Evolutionary conservation across 2,797 vertebrate genomes (phyloP).

Genomic region (Sebastes miniatus): DNA sequence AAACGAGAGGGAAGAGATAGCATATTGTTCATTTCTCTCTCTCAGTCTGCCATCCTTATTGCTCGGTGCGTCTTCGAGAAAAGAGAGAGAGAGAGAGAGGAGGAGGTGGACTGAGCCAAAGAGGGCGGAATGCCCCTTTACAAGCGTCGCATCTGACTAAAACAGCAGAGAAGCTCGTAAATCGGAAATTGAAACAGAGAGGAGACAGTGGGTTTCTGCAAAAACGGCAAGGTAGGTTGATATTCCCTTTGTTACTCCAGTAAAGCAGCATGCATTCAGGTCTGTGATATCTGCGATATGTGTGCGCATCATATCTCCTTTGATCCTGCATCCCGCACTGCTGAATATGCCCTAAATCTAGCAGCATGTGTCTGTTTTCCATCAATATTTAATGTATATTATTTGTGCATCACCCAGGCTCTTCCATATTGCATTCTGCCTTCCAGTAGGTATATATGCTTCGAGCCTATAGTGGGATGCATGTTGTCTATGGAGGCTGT

Average conservation of each 20-base stretch:
- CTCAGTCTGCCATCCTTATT: constrained; percentile 69
- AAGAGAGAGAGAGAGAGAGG: background rate
- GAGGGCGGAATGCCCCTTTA: constrained; percentile 76
- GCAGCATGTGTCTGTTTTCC: constrained; percentile 61
- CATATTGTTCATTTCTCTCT: constrained; percentile 75
- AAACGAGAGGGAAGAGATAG: constrained; percentile 65
- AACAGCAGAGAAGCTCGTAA: constrained; percentile 50
- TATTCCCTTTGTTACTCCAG: constrained; percentile 15
- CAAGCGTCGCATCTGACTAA: constrained; percentile 73
- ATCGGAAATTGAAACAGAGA: constrained; percentile 39
- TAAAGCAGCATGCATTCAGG: background rate
- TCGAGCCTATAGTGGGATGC: constrained; percentile 45
- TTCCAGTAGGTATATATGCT: background rate
- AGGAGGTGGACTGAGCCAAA: constrained; percentile 26
- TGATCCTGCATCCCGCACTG: constrained; percentile 58
- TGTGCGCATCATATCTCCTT: constrained; percentile 37
- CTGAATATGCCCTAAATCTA: constrained; percentile 52
- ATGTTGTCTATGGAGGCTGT: constrained; percentile 23
- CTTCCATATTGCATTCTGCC: constrained; percentile 31
- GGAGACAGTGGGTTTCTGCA: constrained; percentile 45
- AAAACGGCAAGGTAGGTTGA: constrained; percentile 59
- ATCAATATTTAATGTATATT: constrained; percentile 57
- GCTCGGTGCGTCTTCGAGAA: constrained; percentile 60
- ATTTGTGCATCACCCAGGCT: constrained; percentile 45
- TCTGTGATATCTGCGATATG: constrained; percentile 13